A percentile compares a stretch with the other conserved stretches of the same genome.
These are phyloP conservation scores for Oryzaephilus surinamensis DNA, from an alignment of 1,140 invertebrate genomes.

Conservation along the genomic window DNA sequence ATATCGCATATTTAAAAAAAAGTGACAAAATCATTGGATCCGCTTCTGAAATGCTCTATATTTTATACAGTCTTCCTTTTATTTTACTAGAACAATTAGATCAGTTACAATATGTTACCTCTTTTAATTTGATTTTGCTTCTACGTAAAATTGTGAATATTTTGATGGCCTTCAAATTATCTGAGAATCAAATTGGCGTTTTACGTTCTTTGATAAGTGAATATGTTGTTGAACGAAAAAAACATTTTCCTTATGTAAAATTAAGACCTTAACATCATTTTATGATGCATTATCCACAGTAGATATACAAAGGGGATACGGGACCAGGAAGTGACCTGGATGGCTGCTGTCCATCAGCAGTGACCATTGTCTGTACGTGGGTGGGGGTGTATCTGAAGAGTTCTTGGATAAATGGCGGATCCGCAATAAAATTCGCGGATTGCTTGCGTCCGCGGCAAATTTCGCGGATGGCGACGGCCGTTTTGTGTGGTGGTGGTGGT, in stretches of 20 bases:
- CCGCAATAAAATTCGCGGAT: too few relatives aligned
- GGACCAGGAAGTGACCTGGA: too few relatives aligned
- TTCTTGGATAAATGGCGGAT: too few relatives aligned
- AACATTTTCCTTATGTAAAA: constrained; percentile 1
- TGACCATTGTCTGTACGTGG: too few relatives aligned
- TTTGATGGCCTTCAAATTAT: constrained; percentile 3
- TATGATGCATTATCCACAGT: constrained; percentile 6
- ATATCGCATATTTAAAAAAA: constrained; percentile 2
- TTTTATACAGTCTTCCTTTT: constrained; percentile 4
- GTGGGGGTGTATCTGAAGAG: too few relatives aligned
- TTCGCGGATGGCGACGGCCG: too few relatives aligned
- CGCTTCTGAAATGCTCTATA: constrained; percentile 7
- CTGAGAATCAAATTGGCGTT: constrained; percentile 1
- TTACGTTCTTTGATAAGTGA: constrained; percentile 1
- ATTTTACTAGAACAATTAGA: neutral
- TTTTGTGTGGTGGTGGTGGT: too few relatives aligned
- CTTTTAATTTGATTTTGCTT: neutral
- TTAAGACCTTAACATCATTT: constrained; percentile 8
- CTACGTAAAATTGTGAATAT: constrained; percentile 2
- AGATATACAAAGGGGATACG: too few relatives aligned
- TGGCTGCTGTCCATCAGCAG: too few relatives aligned
- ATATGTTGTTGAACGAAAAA: constrained; percentile 2
- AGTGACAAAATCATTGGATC: neutral
- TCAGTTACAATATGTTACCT: neutral
- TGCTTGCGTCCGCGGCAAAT: too few relatives aligned